Evolutionary conservation across 2,113 vertebrate species (phyloP).

Genomic region (Chlorodrepanis virens): DNA sequence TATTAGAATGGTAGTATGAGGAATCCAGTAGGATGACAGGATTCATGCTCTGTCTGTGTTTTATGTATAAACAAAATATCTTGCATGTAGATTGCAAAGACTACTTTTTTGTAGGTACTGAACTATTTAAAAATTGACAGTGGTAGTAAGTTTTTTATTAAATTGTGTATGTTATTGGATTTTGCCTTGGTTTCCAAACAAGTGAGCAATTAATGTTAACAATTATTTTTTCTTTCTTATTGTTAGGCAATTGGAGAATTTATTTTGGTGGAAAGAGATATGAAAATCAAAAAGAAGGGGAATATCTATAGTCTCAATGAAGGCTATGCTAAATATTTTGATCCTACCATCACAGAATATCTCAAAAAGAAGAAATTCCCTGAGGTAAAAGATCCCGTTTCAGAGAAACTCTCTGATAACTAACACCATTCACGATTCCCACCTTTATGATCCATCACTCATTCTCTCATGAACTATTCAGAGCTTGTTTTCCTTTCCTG

Average conservation of each 20-base stretch:
- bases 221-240: not conserved
- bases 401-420: not conserved
- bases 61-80: not conserved
- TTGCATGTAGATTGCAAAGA: not conserved
- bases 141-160: not conserved
- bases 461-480: not conserved
- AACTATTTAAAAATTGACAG: not conserved
- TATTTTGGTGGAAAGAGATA: constrained; percentile 89
- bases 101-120: not conserved
- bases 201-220: not conserved
- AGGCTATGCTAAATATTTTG: constrained; percentile 93
- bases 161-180: not conserved
- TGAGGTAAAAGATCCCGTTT: constrained; percentile 70
- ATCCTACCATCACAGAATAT: constrained; percentile 87
- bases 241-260: constrained; percentile 93
- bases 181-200: not conserved
- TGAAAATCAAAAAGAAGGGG: constrained; percentile 95
- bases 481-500: not conserved
- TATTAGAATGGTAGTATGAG: not conserved
- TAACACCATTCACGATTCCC: not conserved
- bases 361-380: constrained; percentile 94
- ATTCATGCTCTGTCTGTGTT: not conserved
- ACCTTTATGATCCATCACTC: not conserved
- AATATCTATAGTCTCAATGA: constrained; percentile 98
- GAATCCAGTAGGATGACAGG: not conserved